A percentile compares a stretch with the other conserved stretches of the same genome.
phyloP scores from a whole-genome alignment of 1,140 invertebrate species.

The Oreohelix idahoensis region DNA sequence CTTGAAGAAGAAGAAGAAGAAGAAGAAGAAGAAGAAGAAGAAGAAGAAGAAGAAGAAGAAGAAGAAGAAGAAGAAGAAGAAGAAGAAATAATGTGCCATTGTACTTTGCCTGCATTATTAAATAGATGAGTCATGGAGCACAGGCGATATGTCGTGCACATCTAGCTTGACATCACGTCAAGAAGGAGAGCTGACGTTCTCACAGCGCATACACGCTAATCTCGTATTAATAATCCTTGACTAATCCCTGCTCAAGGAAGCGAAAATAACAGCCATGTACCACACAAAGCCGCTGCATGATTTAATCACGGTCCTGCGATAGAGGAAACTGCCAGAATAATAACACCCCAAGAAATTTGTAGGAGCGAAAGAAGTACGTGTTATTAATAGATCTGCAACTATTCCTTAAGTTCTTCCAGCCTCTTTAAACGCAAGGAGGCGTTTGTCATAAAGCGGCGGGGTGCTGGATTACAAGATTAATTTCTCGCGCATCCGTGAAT shows the following conservation, averaged over 20 bases:
- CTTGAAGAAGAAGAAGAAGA: too few relatives aligned
- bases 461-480: neutral
- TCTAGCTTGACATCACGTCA: too few relatives aligned
- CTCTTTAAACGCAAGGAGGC: neutral
- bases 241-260: neutral
- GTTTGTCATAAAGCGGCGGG: neutral
- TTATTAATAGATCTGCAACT: neutral
- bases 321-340: neutral
- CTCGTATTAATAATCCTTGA: neutral
- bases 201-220: neutral
- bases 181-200: neutral
- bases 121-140: neutral
- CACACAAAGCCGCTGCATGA: neutral
- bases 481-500: neutral
- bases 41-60: too few relatives aligned
- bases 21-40: too few relatives aligned
- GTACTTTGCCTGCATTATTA: too few relatives aligned
- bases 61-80: too few relatives aligned
- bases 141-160: neutral
- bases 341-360: neutral
- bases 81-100: too few relatives aligned
- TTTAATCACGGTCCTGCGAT: neutral
- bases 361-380: neutral
- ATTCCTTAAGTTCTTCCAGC: neutral
- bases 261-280: neutral